These are phyloP conservation scores for Neotoma lepida DNA, from an alignment of 2,113 vertebrate species.

Conservation along the genomic window DNA sequence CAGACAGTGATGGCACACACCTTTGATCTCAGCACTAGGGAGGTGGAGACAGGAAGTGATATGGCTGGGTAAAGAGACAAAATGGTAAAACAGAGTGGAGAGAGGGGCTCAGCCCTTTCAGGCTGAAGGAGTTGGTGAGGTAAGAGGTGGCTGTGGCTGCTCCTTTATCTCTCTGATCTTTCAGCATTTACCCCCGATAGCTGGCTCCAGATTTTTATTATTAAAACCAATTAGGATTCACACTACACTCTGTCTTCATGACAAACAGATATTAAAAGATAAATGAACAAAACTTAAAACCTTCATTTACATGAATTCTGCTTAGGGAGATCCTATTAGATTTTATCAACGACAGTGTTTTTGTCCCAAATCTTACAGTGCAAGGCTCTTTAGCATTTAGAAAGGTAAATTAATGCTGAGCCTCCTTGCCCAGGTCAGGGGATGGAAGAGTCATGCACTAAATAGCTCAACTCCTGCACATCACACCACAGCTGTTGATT, in stretches of 20 bases:
- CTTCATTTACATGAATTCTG: background rate
- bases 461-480: background rate
- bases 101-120: too few relatives aligned
- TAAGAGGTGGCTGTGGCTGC: too few relatives aligned
- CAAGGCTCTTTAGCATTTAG: background rate
- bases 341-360: background rate
- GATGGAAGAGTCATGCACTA: fast-evolving
- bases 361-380: background rate
- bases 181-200: too few relatives aligned
- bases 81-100: too few relatives aligned
- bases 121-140: too few relatives aligned
- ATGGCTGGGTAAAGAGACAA: too few relatives aligned
- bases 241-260: background rate
- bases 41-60: too few relatives aligned
- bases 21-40: too few relatives aligned
- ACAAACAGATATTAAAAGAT: background rate
- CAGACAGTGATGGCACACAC: too few relatives aligned
- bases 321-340: background rate
- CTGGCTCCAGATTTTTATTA: too few relatives aligned
- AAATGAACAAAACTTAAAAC: background rate
- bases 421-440: background rate
- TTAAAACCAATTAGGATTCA: too few relatives aligned
- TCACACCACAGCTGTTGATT: background rate
- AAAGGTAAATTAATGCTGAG: background rate
- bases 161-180: too few relatives aligned